Evolutionary conservation across 2,888 invertebrate genomes (phyloP).

Genomic region (Orchesella flavescens): DNA sequence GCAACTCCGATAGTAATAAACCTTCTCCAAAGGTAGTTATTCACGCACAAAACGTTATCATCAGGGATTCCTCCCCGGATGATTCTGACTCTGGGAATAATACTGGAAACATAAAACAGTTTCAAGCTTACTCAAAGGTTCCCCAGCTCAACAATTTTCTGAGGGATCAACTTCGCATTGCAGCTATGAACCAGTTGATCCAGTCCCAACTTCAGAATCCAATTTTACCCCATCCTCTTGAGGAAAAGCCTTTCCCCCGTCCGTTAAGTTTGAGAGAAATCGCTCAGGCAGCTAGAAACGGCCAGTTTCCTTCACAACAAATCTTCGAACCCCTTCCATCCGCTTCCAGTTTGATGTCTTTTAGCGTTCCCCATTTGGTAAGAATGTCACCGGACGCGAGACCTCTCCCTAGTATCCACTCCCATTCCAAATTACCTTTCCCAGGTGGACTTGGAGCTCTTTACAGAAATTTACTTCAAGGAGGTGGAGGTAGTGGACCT

Average conservation of each 20-base stretch:
- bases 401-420: slow-evolving; percentile 1
- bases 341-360: neutral
- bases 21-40: slow-evolving; percentile 31
- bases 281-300: slow-evolving; percentile 53
- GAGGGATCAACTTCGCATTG: slow-evolving; percentile 33
- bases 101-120: slow-evolving; percentile 10
- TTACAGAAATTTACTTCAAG: slow-evolving; percentile 6
- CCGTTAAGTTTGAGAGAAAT: slow-evolving; percentile 33
- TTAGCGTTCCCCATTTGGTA: slow-evolving; percentile 32
- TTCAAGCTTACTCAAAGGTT: slow-evolving; percentile 27
- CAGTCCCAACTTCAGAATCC: slow-evolving; percentile 22
- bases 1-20: neutral
- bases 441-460: neutral
- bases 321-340: too few species aligned
- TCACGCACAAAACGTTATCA: slow-evolving; percentile 55
- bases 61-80: neutral
- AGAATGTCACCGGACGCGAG: slow-evolving; percentile 10
- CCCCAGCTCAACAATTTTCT: slow-evolving; percentile 40
- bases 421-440: neutral
- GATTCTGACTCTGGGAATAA: neutral
- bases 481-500: neutral
- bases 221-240: slow-evolving; percentile 13
- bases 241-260: slow-evolving; percentile 30
- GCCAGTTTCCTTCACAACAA: slow-evolving; percentile 33
- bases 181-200: slow-evolving; percentile 31